Base-by-base conservation (phyloP, 2,888 invertebrate species). In the Eulithis prunata region DNA sequence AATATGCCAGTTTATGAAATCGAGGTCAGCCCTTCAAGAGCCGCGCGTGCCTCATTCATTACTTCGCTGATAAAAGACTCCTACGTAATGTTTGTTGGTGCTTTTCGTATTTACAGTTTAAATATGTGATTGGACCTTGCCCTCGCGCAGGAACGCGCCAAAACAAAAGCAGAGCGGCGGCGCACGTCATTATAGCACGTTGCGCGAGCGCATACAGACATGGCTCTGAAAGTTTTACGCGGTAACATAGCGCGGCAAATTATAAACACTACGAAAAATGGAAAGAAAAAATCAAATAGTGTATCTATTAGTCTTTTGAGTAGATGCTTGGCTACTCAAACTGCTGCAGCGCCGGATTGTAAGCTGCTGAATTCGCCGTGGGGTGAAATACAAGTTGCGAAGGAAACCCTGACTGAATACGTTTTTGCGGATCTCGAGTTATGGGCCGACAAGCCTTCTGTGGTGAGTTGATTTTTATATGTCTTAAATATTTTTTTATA, bases 381-480 rank as follows among this genome's bases (percentile, higher is more conserved):
- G 79, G 94, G 94, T 70, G 90, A 94, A 72, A 90, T 94, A 36
- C 85, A 91, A 71, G 85, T 94, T 66, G 94, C 94, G 0, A 93
- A 94, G 55, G 91, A 94, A 79, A 92, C 94, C 58, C 80, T 96
- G 63, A 94, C 94, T 36, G 94, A 96, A 46, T 92, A 91, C 82
- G 85, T 96, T 63, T 96, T 94, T 88, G 88, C 91, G 69, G 91
- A 94, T 73, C 74, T 91, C 38, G 94, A 94, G 54, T 79, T 93
- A 67, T 95, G 94, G 94, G 85, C 93, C 10, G 94, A 95, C 73
- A 88, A 93, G 71, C 94, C 95, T 36, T 94, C 94, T 65, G 90
- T 95, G 88, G 96, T 96, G 89, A 95, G 95, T 94, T 70, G 64
- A 66, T 58, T 32, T 32, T 32, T 32, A 32, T 32, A 32, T 5